Conservation (phyloP, 2,797 vertebrate genomes). For the Enteromius radiatus region DNA sequence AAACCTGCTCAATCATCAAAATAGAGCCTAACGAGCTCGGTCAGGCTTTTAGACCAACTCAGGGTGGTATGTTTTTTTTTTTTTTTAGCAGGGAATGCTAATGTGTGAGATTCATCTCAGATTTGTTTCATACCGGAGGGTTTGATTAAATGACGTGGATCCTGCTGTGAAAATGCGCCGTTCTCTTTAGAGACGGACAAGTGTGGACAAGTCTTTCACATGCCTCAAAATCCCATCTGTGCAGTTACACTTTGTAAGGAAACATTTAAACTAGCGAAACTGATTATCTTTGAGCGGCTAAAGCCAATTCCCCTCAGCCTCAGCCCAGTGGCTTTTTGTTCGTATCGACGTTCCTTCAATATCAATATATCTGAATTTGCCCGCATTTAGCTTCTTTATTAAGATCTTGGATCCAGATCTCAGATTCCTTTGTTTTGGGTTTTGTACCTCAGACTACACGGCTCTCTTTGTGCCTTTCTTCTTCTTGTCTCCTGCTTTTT, state of each 20-base stretch:
- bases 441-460: conserved; percentile 60
- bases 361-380: conserved; percentile 49
- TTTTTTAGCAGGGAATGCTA: conserved; percentile 14
- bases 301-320: conserved; percentile 51
- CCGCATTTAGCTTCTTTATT: conserved; percentile 55
- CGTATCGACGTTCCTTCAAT: conserved; percentile 52
- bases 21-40: neutral
- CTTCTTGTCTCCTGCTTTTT: conserved; percentile 64
- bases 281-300: conserved; percentile 47
- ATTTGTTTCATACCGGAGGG: conserved; percentile 44
- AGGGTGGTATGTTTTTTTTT: neutral
- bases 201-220: conserved; percentile 51
- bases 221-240: conserved; percentile 50
- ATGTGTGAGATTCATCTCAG: conserved; percentile 50
- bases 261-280: conserved; percentile 47
- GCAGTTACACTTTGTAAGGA: conserved; percentile 42
- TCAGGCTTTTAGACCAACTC: neutral
- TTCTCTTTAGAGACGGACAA: conserved; percentile 50
- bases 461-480: conserved; percentile 48
- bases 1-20: neutral
- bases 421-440: conserved; percentile 68
- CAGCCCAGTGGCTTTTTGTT: conserved; percentile 47
- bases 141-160: conserved; percentile 53
- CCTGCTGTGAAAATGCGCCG: conserved; percentile 53
- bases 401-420: conserved; percentile 52